Conservation (phyloP, 35 echinoderm and acorn worm species). For the Diadema setosum region DNA sequence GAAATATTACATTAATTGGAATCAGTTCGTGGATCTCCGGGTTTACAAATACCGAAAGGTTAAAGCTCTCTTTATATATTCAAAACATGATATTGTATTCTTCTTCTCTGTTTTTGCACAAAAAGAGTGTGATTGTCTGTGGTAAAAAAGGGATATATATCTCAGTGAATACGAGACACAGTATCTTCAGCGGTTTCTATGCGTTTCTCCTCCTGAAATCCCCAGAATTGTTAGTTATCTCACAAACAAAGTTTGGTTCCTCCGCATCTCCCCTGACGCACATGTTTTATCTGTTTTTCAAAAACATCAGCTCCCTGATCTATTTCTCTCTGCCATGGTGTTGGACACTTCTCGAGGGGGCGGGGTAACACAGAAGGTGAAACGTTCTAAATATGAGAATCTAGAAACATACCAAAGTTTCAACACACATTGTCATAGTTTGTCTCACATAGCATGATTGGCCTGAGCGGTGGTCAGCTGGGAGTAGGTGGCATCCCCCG, state of each 20-base stretch:
- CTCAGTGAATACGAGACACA: too few relatives aligned
- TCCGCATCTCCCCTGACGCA: too few relatives aligned
- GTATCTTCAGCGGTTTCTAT: too few relatives aligned
- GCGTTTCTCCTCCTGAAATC: too few relatives aligned
- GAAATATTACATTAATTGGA: constrained; percentile 22
- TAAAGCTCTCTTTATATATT: constrained; percentile 27
- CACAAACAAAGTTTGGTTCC: too few relatives aligned
- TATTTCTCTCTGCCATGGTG: too few relatives aligned
- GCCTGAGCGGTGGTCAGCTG: constrained; percentile 88
- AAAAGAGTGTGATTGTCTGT: neutral
- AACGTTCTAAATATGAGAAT: neutral
- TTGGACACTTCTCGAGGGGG: too few relatives aligned
- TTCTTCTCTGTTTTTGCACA: too few relatives aligned
- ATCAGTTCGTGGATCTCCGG: neutral
- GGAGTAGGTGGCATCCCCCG: constrained; percentile 85
- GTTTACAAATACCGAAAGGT: neutral
- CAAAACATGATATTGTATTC: neutral
- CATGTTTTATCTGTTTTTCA: too few relatives aligned
- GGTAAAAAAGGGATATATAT: neutral
- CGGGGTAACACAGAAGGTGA: neutral
- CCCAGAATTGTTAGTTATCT: too few relatives aligned
- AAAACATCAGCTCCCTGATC: too few relatives aligned
- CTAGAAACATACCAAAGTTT: neutral
- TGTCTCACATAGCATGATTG: constrained; percentile 45
- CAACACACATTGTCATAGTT: too few relatives aligned